Base-by-base conservation (phyloP, 1,140 invertebrate species). In the Pseudomyrmex flavicornis region DNA sequence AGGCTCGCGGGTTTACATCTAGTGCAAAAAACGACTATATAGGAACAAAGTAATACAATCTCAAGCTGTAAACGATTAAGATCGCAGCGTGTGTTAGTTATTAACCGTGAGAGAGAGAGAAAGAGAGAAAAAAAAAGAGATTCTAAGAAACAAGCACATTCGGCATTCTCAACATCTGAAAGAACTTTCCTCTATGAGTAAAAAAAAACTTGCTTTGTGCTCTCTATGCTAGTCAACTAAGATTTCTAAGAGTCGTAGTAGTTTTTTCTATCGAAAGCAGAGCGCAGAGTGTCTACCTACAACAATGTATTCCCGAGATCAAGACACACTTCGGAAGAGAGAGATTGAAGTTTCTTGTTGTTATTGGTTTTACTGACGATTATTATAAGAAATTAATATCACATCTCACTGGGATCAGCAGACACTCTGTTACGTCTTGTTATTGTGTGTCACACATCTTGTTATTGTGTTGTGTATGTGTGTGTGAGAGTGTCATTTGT, bases 121-220 rank as follows among this genome's bases (percentile, higher is more conserved):
- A 72, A 89, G 88, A 92, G 69, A 35, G n/a, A n/a, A n/a, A n/a
- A n/a, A n/a, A 5, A 35, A 35, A 35, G 5, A 35, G 35, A 35
- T 35, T 87, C 89, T 93, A 91, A 59, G 35, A 44, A 63, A 77
- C 9, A 93, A 92, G 91, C 93, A 92, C 93, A 92, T 93, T 93
- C 91, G 88, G 87, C 92, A 93, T 93, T 94, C 93, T 85, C 91
- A 91, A 92, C 88, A 91, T 91, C 86, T 86, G 85, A 85, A 85
- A 82, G 2, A 86, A 89, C 68, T 87, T 85, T 91, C 88, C 85
- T 80, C 20, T 91, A 86, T 70, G 85, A 88, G 56, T 35, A 22
- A 26, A 35, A 46, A 46, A 77, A 75, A 79, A 91, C 88, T 88
- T 83, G 79, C 88, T 90, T 12, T 84, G 88, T 87, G 89, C 88